phyloP scores from a whole-genome alignment of 2,888 invertebrate genomes.

The Belgica antarctica region DNA sequence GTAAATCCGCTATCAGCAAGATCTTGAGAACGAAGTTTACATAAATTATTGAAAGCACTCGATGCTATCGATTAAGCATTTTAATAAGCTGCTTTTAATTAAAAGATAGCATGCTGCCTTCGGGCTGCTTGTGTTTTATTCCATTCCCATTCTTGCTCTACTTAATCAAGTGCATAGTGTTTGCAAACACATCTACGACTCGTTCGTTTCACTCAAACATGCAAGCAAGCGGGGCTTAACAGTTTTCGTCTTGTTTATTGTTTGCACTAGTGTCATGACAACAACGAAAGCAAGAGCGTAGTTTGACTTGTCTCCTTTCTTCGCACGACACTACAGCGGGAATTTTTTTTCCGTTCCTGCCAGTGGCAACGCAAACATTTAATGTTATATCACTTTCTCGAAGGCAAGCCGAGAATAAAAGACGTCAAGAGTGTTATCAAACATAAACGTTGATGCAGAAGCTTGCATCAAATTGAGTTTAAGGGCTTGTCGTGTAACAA shows the following conservation, averaged over 20 bases:
- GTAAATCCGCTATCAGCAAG: not conserved
- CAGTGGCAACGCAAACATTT: constrained; percentile 36
- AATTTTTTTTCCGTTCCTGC: constrained; percentile 22
- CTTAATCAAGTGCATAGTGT: too few relatives aligned
- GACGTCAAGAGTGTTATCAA: not conserved
- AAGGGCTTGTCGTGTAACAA: constrained; percentile 1
- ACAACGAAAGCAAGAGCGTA: constrained; percentile 35
- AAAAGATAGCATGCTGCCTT: not conserved
- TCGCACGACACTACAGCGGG: not conserved
- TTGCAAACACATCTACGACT: constrained; percentile 30
- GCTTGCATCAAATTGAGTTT: not conserved
- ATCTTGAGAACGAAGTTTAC: not conserved
- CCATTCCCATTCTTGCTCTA: not conserved
- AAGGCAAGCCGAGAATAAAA: not conserved
- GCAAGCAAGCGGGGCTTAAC: not conserved
- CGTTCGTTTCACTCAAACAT: constrained; percentile 9
- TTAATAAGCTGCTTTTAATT: not conserved
- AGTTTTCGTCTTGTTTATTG: not conserved
- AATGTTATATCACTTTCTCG: constrained; percentile 9
- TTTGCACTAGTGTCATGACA: constrained; percentile 12
- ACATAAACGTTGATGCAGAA: not conserved
- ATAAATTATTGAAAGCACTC: constrained; percentile 3
- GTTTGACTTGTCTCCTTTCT: not conserved
- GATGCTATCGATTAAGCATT: constrained; percentile 7
- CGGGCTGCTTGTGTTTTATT: not conserved